Evolutionary conservation across 1,140 invertebrate species (phyloP), one percentile per base, ranked within the genome.

Genomic region (Mizuhopecten yessoensis): DNA sequence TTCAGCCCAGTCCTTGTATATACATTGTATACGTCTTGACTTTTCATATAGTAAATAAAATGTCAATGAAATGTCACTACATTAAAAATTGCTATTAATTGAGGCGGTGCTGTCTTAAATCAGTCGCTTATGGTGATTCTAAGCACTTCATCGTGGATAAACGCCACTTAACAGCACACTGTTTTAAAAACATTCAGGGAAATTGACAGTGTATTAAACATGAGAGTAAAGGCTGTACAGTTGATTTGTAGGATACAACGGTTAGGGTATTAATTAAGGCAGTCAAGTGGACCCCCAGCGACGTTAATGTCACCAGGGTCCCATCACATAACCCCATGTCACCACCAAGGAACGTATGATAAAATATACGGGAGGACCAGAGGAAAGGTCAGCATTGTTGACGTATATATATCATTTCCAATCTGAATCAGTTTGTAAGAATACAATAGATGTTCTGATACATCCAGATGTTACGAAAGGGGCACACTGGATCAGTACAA

Each of bases 1-100:
- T 75, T 75, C 5, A 75, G 17, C 7, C 57, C 57, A 29, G 23
- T 75, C 57, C n/a, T n/a, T 5, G 29, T 5, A 29, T 29, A 29
- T 75, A 75, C 57, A 3, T 29, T 1, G 57, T 29, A 75, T n/a
- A 75, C 11, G n/a, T 75, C 57, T 75, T 75, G 23, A 75, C 57
- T 75, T 29, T 75, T 75, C 57, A 75, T 75, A 75, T 29, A 75
- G 57, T 75, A 75, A 75, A 75, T 75, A 75, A 75, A 75, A 75
- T 29, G 57, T 75, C 57, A 75, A 75, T 75, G 57, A 29, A 75
- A 75, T 75, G 57, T 75, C 57, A 75, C 17, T 75, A 29, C 15
- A 29, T 75, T 75, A 75, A 23, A 75, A 75, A 75, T 75, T n/a
- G 57, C 57, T 75, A 75, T 75, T 75, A 75, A 75, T 75, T 75